Base-by-base conservation (phyloP, 2,797 vertebrate species). In the Mormyrops attenuatus region DNA sequence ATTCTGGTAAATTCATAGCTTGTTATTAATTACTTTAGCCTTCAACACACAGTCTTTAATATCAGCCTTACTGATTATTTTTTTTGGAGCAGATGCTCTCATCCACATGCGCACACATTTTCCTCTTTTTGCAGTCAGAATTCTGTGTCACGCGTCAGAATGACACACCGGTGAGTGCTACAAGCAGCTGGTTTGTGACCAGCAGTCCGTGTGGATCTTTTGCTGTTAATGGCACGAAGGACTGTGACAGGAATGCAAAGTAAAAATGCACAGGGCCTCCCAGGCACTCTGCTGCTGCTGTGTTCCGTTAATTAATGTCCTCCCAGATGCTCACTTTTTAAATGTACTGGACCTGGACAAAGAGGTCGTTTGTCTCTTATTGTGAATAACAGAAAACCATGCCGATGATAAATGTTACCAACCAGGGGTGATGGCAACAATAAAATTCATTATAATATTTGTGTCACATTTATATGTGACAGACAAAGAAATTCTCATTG, bases 201-300 rank as follows among this genome's bases (percentile, higher is more conserved):
- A 94, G 91, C 91, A 90, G 94, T 90, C 93, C 93, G 7, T 95
- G 92, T 87, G 91, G 92, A 90, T 92, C 92, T 92, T 96, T 95
- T 91, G 63, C 69, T 73, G 47, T 53, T 77, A 90, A 90, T 93
- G 91, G 93, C 96, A 96, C 95, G 95, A 94, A 94, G 91, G 92
- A 92, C 84, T 95, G 95, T 96, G 95, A 96, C 94, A 94, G 90
- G 96, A 96, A 96, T 96, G 92, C 89, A 92, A 95, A 96, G 91
- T 91, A 92, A 93, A 91, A 91, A 91, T 93, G 91, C 92, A 90
- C 20, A 47, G 89, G 91, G 89, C 91, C 82, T 90, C 91, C 90
- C 93, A 87, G 88, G 63, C 90, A 88, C 90, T 89, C 88, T 91
- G 34, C 90, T 90, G 50, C 89, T 90, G 88, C 93, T 93, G 91